Conservation (phyloP, 1,140 invertebrate genomes). For the roundworm (Caenorhabditis elegans) region DNA sequence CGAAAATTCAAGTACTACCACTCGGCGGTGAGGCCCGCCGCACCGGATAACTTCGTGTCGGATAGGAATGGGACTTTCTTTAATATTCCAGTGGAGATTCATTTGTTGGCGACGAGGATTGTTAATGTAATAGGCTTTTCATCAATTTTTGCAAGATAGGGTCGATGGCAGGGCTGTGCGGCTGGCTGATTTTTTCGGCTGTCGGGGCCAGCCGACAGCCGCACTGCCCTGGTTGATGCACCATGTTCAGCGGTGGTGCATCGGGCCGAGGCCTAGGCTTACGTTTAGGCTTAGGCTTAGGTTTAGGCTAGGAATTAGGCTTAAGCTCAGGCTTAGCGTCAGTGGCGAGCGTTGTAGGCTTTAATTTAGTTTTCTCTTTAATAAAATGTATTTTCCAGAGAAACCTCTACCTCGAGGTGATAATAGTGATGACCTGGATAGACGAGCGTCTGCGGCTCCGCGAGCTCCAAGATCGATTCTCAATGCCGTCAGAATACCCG, state of each 20-base stretch:
- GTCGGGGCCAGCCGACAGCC: too few relatives aligned
- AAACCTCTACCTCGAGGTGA: background rate
- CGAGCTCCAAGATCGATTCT: conserved; percentile 32
- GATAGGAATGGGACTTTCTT: conserved; percentile 47
- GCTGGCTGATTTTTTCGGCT: too few relatives aligned
- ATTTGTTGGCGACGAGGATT: conserved; percentile 6
- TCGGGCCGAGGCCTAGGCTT: too few relatives aligned
- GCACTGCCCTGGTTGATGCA: too few relatives aligned
- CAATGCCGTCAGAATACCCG: conserved; percentile 28
- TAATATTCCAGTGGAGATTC: conserved; percentile 32
- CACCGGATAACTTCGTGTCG: conserved; percentile 37
- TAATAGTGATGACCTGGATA: conserved; percentile 24
- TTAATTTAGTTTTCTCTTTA: background rate
- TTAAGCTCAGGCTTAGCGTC: too few relatives aligned
- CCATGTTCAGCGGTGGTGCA: too few relatives aligned
- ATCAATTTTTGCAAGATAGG: background rate
- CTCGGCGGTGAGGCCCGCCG: conserved; percentile 32
- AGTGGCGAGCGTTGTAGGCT: too few relatives aligned
- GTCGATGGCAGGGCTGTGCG: too few relatives aligned
- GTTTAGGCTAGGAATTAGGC: too few relatives aligned
- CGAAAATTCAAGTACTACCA: conserved; percentile 52
- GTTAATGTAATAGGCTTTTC: conserved; percentile 7
- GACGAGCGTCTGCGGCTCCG: conserved; percentile 36
- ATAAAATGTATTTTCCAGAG: background rate
- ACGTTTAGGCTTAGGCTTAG: too few relatives aligned